Evolutionary conservation across 2,888 invertebrate genomes (phyloP).

Genomic region (Prenolepis imparis): DNA sequence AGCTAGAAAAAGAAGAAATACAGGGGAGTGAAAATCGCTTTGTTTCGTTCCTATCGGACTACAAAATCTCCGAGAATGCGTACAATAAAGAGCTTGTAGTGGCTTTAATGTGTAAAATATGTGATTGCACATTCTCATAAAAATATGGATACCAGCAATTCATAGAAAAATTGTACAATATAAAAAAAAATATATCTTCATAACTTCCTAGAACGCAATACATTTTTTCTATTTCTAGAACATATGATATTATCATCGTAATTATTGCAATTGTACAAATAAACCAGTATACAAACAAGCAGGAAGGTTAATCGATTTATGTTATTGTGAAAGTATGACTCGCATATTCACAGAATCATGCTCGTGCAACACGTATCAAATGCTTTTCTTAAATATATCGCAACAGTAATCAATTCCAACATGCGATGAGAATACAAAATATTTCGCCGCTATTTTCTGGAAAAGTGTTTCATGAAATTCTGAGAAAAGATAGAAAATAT

Average conservation of each 20-base stretch:
- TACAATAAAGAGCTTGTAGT: not conserved
- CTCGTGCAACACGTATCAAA: constrained; percentile 48
- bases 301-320: constrained; percentile 29
- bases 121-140: not conserved
- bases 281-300: not conserved
- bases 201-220: not conserved
- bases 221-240: not conserved
- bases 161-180: not conserved
- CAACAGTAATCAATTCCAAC: constrained; percentile 37
- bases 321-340: constrained; percentile 19
- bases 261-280: not conserved
- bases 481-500: constrained; percentile 49
- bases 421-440: constrained; percentile 58
- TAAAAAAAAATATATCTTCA: constrained; percentile 3
- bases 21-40: constrained; percentile 51
- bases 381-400: constrained; percentile 58
- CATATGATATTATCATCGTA: not conserved
- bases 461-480: constrained; percentile 66
- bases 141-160: not conserved
- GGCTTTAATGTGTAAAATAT: constrained; percentile 20
- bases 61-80: constrained; percentile 41
- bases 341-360: constrained; percentile 50
- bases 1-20: constrained; percentile 50
- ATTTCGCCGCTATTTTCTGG: constrained; percentile 42
- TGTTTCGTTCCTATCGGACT: constrained; percentile 34